phyloP scores from a whole-genome alignment of 2,888 invertebrate genomes.

The Ornithoptera priamus region DNA sequence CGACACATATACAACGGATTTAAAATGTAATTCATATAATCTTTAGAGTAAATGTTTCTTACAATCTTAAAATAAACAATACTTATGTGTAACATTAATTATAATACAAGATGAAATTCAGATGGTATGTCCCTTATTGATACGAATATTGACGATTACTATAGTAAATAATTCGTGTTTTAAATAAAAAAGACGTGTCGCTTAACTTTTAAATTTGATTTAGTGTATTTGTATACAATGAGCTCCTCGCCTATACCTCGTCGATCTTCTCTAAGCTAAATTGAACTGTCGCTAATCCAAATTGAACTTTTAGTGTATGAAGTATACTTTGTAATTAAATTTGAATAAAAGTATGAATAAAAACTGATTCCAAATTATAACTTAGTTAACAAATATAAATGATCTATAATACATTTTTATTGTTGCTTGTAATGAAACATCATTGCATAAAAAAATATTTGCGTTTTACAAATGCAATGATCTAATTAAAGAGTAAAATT shows the following conservation, averaged over 20 bases:
- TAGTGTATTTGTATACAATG: constrained; percentile 25
- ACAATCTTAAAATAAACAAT: too few species aligned
- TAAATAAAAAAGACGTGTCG: background rate
- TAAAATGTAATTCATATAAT: too few species aligned
- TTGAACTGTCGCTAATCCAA: constrained; percentile 30
- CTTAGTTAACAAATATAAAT: background rate
- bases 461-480: too few species aligned
- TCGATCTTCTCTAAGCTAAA: constrained; percentile 27
- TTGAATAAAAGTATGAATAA: constrained; percentile 8
- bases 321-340: constrained; percentile 26
- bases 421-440: too few species aligned
- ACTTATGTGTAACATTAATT: too few species aligned
- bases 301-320: constrained; percentile 30
- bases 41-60: too few species aligned
- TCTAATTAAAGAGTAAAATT: too few species aligned
- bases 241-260: constrained; percentile 21
- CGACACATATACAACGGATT: too few species aligned
- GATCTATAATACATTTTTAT: background rate
- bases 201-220: constrained; percentile 6
- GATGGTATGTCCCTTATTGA: too few species aligned
- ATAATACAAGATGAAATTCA: too few species aligned
- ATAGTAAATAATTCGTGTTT: background rate
- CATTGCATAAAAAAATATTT: too few species aligned
- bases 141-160: background rate
- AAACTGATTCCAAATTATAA: background rate